Percentiles rank a stretch among this genome's conserved stretches.
These are phyloP conservation scores for Micrasema minimum DNA, from an alignment of 1,140 invertebrate genomes.

Conservation along the genomic window DNA sequence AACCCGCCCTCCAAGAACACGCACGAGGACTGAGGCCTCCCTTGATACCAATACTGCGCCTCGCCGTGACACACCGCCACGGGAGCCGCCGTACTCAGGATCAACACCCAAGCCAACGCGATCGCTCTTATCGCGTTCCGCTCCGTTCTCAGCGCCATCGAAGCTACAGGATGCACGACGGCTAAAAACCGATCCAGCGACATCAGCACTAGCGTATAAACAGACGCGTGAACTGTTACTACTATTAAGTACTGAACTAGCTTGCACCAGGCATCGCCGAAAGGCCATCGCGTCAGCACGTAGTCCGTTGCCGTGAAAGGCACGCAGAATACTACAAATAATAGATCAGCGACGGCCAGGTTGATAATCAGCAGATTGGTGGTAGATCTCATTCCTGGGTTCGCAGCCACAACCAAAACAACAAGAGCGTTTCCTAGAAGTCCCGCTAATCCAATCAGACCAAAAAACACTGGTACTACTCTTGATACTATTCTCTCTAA, in stretches of 20 bases:
- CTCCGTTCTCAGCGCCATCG: constrained; percentile 89
- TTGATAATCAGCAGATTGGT: constrained; percentile 94
- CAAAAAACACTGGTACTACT: constrained; percentile 88
- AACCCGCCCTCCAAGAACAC: constrained; percentile 75
- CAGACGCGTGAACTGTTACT: constrained; percentile 92
- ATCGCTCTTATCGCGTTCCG: constrained; percentile 84
- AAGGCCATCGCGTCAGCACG: constrained; percentile 88
- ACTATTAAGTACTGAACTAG: constrained; percentile 81
- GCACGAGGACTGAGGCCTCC: constrained; percentile 72
- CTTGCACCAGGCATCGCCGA: constrained; percentile 91
- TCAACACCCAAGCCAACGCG: constrained; percentile 82
- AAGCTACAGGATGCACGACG: constrained; percentile 92
- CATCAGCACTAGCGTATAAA: constrained; percentile 96
- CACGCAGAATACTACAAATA: constrained; percentile 96
- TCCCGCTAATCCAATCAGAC: constrained; percentile 87
- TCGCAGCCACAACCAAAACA: constrained; percentile 84
- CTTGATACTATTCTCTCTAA: constrained; percentile 73
- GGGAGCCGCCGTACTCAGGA: constrained; percentile 80
- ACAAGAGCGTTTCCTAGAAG: constrained; percentile 90
- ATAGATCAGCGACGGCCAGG: constrained; percentile 87
- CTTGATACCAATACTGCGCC: constrained; percentile 71
- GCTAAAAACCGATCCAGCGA: constrained; percentile 94
- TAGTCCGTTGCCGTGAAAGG: constrained; percentile 93
- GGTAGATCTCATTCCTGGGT: constrained; percentile 91
- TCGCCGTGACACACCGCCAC: constrained; percentile 84